These are phyloP conservation scores for Epirrhoe tristata DNA, from an alignment of 2,888 invertebrate genomes.

Conservation along the genomic window DNA sequence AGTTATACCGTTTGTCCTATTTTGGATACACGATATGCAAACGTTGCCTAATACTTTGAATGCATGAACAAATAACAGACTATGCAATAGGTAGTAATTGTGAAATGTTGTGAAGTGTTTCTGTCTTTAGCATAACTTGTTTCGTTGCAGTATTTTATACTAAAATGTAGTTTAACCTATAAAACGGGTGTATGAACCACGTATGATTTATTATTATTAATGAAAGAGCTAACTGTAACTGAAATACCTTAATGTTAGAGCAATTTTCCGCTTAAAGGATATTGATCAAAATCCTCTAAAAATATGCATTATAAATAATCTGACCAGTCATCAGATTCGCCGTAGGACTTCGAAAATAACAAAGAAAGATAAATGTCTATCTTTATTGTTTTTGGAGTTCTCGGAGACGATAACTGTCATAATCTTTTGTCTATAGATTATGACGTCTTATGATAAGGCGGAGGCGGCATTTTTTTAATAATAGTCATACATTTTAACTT, in stretches of 20 bases:
- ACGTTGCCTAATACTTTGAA: neutral
- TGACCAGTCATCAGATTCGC: too few species aligned
- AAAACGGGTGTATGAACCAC: neutral
- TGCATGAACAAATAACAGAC: neutral
- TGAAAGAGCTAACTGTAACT: neutral
- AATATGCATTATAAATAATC: too few species aligned
- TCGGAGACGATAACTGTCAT: too few species aligned
- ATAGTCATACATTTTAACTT: too few species aligned
- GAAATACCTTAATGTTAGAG: neutral
- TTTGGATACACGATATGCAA: neutral
- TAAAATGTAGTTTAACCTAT: neutral
- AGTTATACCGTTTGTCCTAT: neutral
- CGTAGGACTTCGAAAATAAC: too few species aligned
- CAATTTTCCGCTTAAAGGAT: too few species aligned
- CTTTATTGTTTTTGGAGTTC: too few species aligned
- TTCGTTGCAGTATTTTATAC: neutral
- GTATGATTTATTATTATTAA: neutral
- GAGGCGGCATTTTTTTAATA: too few species aligned
- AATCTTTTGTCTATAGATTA: too few species aligned
- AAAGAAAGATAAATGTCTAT: too few species aligned
- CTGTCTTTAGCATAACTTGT: neutral
- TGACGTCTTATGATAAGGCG: too few species aligned
- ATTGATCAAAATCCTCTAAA: too few species aligned
- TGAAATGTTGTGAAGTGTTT: neutral
- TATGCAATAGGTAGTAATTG: neutral